Evolutionary conservation across 2,888 invertebrate species (phyloP).

Genomic region (Drosophila cognata): DNA sequence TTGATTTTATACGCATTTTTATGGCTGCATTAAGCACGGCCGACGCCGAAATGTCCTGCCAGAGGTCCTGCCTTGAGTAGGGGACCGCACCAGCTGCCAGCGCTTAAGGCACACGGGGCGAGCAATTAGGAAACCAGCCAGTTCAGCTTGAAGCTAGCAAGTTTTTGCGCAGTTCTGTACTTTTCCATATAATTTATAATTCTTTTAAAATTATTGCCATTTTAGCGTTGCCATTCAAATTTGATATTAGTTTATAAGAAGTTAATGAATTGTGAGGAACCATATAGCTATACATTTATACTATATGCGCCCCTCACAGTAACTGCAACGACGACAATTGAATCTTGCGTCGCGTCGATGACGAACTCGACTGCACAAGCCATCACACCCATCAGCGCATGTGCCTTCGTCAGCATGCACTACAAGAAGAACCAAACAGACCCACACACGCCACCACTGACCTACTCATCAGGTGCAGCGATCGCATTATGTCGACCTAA

Average conservation of each 20-base stretch:
- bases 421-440: too few species aligned
- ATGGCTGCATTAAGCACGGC: slow-evolving; percentile 60
- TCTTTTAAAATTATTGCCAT: rapidly evolving
- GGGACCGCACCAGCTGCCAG: background rate
- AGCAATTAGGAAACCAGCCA: slow-evolving; percentile 18
- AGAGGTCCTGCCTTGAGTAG: slow-evolving; percentile 16
- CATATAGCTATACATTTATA: too few species aligned
- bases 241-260: background rate
- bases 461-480: too few species aligned
- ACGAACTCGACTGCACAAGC: too few species aligned
- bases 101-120: background rate
- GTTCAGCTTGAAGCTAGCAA: background rate
- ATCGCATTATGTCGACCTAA: too few species aligned
- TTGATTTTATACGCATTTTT: slow-evolving; percentile 71
- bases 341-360: too few species aligned
- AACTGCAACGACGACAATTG: too few species aligned
- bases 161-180: background rate
- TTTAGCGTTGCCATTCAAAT: background rate
- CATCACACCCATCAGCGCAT: too few species aligned
- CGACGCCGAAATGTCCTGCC: slow-evolving; percentile 41
- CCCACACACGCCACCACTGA: too few species aligned
- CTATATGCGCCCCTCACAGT: too few species aligned
- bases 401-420: too few species aligned
- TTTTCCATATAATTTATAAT: background rate
- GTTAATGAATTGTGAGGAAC: background rate